Percentiles rank a stretch among this genome's conserved stretches.
Evolutionary conservation across 1,140 invertebrate species (phyloP).

Genomic region (Whitmania pigra): DNA sequence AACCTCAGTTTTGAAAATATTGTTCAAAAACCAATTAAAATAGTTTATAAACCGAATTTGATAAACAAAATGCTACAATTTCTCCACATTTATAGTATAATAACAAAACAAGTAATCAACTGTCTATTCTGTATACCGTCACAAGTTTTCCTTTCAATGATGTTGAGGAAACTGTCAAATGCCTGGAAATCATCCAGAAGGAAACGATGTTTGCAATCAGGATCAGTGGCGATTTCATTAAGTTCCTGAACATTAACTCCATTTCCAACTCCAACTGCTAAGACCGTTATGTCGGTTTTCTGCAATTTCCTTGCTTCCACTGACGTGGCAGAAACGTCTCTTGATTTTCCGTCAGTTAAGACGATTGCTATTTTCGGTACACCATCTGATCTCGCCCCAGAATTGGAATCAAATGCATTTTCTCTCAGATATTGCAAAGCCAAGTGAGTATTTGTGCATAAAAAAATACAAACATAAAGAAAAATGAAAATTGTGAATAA

Average conservation of each 20-base stretch:
- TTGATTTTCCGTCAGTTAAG: slow-evolving; percentile 22
- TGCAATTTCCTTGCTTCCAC: not conserved
- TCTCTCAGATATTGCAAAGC: slow-evolving; percentile 25
- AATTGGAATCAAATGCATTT: slow-evolving; percentile 25
- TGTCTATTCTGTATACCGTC: slow-evolving; percentile 1
- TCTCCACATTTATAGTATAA: too few relatives aligned
- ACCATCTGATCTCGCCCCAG: slow-evolving; percentile 11
- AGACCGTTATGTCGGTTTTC: slow-evolving; percentile 7
- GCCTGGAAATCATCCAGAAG: slow-evolving; percentile 11
- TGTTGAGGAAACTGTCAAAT: slow-evolving; percentile 11
- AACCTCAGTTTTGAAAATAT: too few relatives aligned
- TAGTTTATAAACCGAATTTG: too few relatives aligned
- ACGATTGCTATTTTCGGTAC: slow-evolving; percentile 18
- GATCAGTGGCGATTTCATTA: slow-evolving; percentile 20
- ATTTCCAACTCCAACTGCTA: slow-evolving; percentile 14
- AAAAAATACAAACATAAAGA: not conserved
- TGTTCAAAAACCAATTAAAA: too few relatives aligned
- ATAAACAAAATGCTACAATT: too few relatives aligned
- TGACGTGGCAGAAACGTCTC: not conserved
- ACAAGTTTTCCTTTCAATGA: slow-evolving; percentile 21
- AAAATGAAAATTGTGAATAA: not conserved
- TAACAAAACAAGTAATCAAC: too few relatives aligned
- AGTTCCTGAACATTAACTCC: slow-evolving; percentile 14
- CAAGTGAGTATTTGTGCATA: slow-evolving; percentile 22
- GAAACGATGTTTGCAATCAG: slow-evolving; percentile 9